Conservation (phyloP, 2,113 vertebrate genomes). For the Psilopsiagon aymara region DNA sequence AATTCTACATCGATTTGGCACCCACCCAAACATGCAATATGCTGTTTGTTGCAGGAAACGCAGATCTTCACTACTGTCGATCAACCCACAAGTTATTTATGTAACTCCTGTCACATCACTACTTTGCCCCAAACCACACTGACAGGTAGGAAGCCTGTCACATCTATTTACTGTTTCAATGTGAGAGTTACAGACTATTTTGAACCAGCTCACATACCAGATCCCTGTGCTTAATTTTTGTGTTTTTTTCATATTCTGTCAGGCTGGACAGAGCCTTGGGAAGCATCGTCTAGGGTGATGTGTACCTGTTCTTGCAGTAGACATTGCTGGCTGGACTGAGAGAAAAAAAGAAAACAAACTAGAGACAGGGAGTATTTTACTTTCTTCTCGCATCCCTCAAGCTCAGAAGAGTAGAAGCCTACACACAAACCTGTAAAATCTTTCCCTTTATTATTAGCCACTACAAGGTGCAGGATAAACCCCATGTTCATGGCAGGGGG, state of each 20-base stretch:
- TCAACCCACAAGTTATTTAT: background rate
- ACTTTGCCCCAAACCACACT: background rate
- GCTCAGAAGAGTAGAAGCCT: background rate
- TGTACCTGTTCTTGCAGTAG: background rate
- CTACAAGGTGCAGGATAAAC: background rate
- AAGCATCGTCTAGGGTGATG: background rate
- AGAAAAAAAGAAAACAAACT: background rate
- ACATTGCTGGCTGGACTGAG: background rate
- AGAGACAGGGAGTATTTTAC: background rate
- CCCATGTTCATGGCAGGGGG: background rate
- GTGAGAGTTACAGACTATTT: background rate
- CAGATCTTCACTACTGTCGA: background rate
- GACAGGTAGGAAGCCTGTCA: background rate
- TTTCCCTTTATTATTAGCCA: background rate
- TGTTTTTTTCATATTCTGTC: background rate
- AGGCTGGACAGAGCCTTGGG: background rate
- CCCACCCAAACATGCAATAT: background rate
- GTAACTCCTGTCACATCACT: background rate
- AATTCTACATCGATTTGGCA: background rate
- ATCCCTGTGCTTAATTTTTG: background rate
- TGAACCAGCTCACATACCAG: background rate
- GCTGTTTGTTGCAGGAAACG: background rate
- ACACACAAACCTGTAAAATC: rapidly evolving
- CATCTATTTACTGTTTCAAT: background rate
- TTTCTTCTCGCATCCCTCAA: background rate